Conservation (phyloP, 2,113 vertebrate species). For the Mastomys coucha region DNA sequence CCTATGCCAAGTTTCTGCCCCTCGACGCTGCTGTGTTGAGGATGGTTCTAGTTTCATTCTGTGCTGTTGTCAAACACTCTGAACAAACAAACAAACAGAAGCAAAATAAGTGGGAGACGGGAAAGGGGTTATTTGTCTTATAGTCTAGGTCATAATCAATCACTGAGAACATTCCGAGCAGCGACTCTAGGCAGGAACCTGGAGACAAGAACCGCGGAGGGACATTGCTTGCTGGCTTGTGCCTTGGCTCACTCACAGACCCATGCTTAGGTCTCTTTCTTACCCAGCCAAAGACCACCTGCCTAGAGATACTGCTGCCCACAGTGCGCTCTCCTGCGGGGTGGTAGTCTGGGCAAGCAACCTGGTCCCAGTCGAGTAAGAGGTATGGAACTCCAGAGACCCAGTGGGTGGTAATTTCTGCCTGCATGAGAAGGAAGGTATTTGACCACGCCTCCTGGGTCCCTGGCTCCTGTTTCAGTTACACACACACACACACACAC, state of each 20-base stretch:
- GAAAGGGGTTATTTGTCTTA: neutral
- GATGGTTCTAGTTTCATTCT: neutral
- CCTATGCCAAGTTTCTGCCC: neutral
- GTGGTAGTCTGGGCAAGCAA: no score
- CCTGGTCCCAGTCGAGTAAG: no score
- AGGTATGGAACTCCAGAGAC: no score
- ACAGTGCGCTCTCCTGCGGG: no score
- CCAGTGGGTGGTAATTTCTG: no score
- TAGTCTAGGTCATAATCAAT: neutral
- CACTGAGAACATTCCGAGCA: no score
- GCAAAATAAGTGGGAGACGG: neutral
- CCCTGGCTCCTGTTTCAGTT: no score
- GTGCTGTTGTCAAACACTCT: neutral
- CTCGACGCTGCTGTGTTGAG: neutral
- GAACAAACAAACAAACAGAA: no score
- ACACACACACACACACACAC: no score
- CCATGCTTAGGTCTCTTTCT: neutral
- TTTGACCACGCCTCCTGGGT: no score
- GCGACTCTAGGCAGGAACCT: neutral
- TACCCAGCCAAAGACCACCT: neutral
- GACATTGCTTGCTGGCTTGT: neutral
- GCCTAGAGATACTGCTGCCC: neutral
- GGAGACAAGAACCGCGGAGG: neutral
- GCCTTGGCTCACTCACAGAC: neutral
- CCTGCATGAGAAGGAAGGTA: no score